Conservation (phyloP, 2,797 vertebrate species). For the Leucoraja ocellata region DNA sequence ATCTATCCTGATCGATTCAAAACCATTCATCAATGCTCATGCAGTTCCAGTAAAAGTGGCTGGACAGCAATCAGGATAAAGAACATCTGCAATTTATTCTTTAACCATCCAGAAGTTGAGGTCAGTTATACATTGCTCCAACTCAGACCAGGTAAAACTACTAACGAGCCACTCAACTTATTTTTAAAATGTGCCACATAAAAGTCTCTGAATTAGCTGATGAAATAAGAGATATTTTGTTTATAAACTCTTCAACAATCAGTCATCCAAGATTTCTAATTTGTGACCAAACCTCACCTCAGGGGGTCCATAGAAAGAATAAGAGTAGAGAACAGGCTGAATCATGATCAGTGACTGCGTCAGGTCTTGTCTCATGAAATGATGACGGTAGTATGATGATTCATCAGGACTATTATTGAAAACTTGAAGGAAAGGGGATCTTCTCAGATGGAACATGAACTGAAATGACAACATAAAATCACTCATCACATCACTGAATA, state of each 20-base stretch:
- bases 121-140: no score
- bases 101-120: background rate
- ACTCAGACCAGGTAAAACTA: background rate
- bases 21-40: background rate
- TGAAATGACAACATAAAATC: conserved; percentile 48
- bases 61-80: background rate
- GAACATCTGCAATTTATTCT: no score
- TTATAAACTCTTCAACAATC: background rate
- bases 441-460: conserved; percentile 96
- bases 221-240: background rate
- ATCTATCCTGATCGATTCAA: background rate
- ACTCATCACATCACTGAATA: background rate
- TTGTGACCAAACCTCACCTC: conserved; percentile 66
- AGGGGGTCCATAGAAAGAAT: conserved; percentile 92
- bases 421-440: conserved; percentile 93
- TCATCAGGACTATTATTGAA: conserved; percentile 98
- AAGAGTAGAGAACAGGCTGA: conserved; percentile 94
- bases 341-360: conserved; percentile 97
- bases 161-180: background rate
- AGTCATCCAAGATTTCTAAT: background rate
- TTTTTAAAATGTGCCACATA: background rate
- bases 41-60: background rate
- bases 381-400: conserved; percentile 89
- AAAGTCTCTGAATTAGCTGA: background rate
- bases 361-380: conserved; percentile 88